Conservation (phyloP, 64 coral and sea anemone genomes). For the Acropora tenuis region DNA sequence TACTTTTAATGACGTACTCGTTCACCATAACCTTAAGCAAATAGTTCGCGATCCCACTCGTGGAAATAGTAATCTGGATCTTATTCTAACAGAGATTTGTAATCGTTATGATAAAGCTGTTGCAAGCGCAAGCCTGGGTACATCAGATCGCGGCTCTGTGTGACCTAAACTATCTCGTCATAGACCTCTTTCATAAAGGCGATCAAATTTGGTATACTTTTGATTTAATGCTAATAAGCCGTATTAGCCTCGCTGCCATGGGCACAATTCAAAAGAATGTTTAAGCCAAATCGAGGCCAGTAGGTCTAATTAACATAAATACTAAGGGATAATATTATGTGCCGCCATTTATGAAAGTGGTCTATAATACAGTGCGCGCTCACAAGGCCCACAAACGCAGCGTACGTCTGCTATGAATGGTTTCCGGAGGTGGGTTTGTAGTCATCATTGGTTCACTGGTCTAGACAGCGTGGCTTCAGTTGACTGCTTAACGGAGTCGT, state of each 20-base stretch:
- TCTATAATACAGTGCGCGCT: not conserved
- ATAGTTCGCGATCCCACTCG: slow-evolving; percentile 33
- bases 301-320: too few relatives aligned
- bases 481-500: slow-evolving; percentile 15
- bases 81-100: slow-evolving; percentile 7
- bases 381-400: not conserved
- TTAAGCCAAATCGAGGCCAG: too few relatives aligned
- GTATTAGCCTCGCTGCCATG: too few relatives aligned
- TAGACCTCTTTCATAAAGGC: too few relatives aligned
- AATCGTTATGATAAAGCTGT: not conserved
- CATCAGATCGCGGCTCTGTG: not conserved
- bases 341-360: too few relatives aligned
- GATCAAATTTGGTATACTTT: too few relatives aligned
- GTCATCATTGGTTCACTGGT: slow-evolving; percentile 24
- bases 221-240: too few relatives aligned
- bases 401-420: too few relatives aligned
- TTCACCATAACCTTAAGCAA: slow-evolving; percentile 15
- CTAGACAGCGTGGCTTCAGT: not conserved
- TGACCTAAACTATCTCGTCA: not conserved
- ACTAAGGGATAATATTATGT: too few relatives aligned
- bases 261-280: too few relatives aligned
- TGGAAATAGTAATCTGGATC: slow-evolving; percentile 16
- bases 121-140: slow-evolving; percentile 20
- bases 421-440: not conserved
- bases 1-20: too few relatives aligned